Evolutionary conservation across 1,140 invertebrate species (phyloP), one percentile per base, ranked within the genome.

Genomic region (Tyrophagus putrescentiae): DNA sequence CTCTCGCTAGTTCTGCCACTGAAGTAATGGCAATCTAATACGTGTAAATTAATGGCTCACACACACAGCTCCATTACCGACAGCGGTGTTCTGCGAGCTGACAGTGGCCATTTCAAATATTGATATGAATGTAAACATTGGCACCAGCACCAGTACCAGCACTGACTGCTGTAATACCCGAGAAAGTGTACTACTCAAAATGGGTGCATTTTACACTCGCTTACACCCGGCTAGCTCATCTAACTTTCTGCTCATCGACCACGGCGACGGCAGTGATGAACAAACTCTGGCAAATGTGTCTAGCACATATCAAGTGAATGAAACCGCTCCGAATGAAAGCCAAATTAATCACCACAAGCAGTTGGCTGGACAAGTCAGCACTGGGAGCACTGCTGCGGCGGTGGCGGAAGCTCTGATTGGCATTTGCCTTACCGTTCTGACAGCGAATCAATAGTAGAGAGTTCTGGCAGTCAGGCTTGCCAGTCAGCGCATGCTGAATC

Each of bases 1-100:
- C n/a, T n/a, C n/a, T n/a, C n/a, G n/a, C n/a, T n/a, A n/a, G n/a
- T n/a, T n/a, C n/a, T n/a, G n/a, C n/a, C n/a, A n/a, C n/a, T n/a
- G n/a, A n/a, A n/a, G 45, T 21, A 29, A 39, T 21, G 45, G 7
- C 45, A n/a, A n/a, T n/a, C n/a, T 48, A 48, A 48, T 48, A 9
- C 7, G 45, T 48, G 45, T 48, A 48, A 48, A 48, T 48, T 6
- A 48, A 48, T 48, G 45, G 45, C 45, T 29, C 23, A 7, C 31
- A 48, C 18, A 18, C 31, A 48, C 18, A 18, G 45, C 7, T 13
- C 36, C 36, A 39, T 39, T 39, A 39, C 21, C 36, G 36, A 39
- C 36, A 13, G 13, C 13, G 36, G 13, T 21, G 36, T n/a, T n/a
- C n/a, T n/a, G n/a, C n/a, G n/a, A n/a, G n/a, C n/a, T n/a, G n/a